A percentile compares a stretch with the other conserved stretches of the same genome.
Evolutionary conservation across 1,140 invertebrate species (phyloP).

Genomic region (Pseudomyrmex flavicornis): DNA sequence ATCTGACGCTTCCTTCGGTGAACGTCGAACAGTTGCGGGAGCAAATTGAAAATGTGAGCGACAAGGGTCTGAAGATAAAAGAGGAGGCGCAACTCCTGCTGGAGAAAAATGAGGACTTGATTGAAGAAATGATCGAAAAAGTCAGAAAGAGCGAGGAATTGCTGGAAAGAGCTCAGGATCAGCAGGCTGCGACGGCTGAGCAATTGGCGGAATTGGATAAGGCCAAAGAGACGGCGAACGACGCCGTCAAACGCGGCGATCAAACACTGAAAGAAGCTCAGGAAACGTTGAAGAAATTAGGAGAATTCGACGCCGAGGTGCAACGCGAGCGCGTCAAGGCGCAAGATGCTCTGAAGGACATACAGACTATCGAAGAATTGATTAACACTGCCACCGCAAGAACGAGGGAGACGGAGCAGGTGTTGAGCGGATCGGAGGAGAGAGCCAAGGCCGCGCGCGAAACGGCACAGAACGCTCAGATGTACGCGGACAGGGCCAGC

Average conservation of each 20-base stretch:
- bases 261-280: slow-evolving; percentile 94
- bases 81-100: slow-evolving; percentile 88
- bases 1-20: slow-evolving; percentile 90
- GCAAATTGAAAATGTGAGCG: slow-evolving; percentile 87
- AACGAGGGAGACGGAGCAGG: slow-evolving; percentile 89
- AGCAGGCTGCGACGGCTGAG: slow-evolving; percentile 88
- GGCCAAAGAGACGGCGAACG: slow-evolving; percentile 90
- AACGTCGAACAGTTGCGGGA: slow-evolving; percentile 89
- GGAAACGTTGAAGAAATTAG: slow-evolving; percentile 92
- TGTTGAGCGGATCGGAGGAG: slow-evolving; percentile 90
- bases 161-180: slow-evolving; percentile 85
- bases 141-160: slow-evolving; percentile 84
- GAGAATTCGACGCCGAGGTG: slow-evolving; percentile 96
- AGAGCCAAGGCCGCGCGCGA: slow-evolving; percentile 92
- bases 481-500: slow-evolving; percentile 83
- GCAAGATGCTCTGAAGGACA: slow-evolving; percentile 87
- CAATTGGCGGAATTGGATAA: slow-evolving; percentile 89
- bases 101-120: slow-evolving; percentile 85
- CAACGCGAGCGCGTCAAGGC: slow-evolving; percentile 91
- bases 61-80: slow-evolving; percentile 88
- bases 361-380: slow-evolving; percentile 86
- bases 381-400: slow-evolving; percentile 86
- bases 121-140: slow-evolving; percentile 88
- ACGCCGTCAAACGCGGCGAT: slow-evolving; percentile 93
- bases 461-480: slow-evolving; percentile 92